Percentiles rank a stretch among this genome's conserved stretches.
Evolutionary conservation across 92 coral and sea anemone species (phyloP).

Genomic region (Plumapathes pennacea): DNA sequence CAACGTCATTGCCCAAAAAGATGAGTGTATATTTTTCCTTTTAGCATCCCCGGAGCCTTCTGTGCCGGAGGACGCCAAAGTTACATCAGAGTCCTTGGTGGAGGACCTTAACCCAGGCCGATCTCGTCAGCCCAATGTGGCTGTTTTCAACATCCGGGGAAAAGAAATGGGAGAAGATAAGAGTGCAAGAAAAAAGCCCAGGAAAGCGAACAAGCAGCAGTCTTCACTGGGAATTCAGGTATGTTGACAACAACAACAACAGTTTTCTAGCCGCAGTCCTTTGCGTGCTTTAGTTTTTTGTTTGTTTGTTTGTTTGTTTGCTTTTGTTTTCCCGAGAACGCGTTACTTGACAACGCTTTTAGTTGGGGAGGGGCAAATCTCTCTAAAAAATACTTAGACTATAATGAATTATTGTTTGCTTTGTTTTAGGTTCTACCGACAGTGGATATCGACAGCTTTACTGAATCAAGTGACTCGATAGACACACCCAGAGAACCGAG

Average conservation of each 20-base stretch:
- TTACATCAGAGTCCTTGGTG: no score
- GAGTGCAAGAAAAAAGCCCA: slow-evolving; percentile 29
- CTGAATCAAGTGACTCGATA: slow-evolving; percentile 51
- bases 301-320: background rate
- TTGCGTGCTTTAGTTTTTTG: background rate
- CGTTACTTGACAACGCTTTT: no score
- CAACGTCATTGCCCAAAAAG: no score
- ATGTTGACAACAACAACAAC: background rate
- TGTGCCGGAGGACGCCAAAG: no score
- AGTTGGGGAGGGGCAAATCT: no score
- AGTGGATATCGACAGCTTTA: slow-evolving; percentile 92
- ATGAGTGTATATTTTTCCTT: no score
- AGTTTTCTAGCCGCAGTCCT: background rate
- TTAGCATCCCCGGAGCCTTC: no score
- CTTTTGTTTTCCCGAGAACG: background rate
- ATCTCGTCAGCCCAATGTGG: slow-evolving; percentile 76
- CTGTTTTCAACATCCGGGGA: slow-evolving; percentile 77
- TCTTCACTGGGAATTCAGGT: slow-evolving; percentile 73
- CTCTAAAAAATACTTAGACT: no score
- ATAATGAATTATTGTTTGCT: no score
- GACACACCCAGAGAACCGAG: slow-evolving; percentile 43
- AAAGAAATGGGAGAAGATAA: slow-evolving; percentile 55
- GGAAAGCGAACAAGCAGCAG: slow-evolving; percentile 40
- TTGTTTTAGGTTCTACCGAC: slow-evolving; percentile 73
- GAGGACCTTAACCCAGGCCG: slow-evolving; percentile 8